Percentiles rank a stretch among this genome's conserved stretches.
These are phyloP conservation scores for Drosophila kambysellisi DNA, from an alignment of 2,888 invertebrate genomes.

Conservation along the genomic window DNA sequence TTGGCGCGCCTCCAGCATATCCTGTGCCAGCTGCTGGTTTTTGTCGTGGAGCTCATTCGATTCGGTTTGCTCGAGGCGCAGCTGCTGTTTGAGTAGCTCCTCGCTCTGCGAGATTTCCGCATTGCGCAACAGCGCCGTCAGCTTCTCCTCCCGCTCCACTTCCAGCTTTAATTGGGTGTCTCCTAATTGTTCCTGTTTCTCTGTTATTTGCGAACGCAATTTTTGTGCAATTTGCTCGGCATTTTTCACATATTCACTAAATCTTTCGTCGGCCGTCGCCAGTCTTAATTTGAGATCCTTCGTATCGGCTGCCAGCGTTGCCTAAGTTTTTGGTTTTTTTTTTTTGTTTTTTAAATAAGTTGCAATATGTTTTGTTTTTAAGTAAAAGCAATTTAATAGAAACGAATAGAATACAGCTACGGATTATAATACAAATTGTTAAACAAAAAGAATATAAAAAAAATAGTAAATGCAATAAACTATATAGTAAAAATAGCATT, in stretches of 20 bases:
- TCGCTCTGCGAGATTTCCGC: slow-evolving; percentile 93
- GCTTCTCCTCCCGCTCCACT: slow-evolving; percentile 90
- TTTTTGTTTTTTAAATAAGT: slow-evolving; percentile 33
- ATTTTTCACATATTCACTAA: slow-evolving; percentile 83
- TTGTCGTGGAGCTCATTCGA: slow-evolving; percentile 86
- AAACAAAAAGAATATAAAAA: background rate
- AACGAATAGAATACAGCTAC: slow-evolving; percentile 9
- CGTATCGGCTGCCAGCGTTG: slow-evolving; percentile 79
- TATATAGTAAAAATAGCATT: slow-evolving; percentile 24
- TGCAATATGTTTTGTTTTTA: slow-evolving; percentile 19
- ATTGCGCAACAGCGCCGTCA: slow-evolving; percentile 90
- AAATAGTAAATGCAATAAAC: slow-evolving; percentile 19
- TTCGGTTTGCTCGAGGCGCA: slow-evolving; percentile 89
- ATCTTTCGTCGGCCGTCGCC: slow-evolving; percentile 82
- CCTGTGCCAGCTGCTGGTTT: slow-evolving; percentile 86
- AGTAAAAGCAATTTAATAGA: slow-evolving; percentile 38
- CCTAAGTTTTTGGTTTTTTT: slow-evolving; percentile 66
- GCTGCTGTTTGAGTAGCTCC: slow-evolving; percentile 91
- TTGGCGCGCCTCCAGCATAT: slow-evolving; percentile 84
- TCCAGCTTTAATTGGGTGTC: slow-evolving; percentile 78
- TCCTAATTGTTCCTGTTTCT: slow-evolving; percentile 78
- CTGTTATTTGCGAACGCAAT: slow-evolving; percentile 75
- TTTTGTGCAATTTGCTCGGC: slow-evolving; percentile 81
- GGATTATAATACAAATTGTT: slow-evolving; percentile 33
- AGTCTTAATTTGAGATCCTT: slow-evolving; percentile 82